Evolutionary conservation across 2,797 vertebrate genomes (phyloP).

Genomic region (Thamnophis elegans): DNA sequence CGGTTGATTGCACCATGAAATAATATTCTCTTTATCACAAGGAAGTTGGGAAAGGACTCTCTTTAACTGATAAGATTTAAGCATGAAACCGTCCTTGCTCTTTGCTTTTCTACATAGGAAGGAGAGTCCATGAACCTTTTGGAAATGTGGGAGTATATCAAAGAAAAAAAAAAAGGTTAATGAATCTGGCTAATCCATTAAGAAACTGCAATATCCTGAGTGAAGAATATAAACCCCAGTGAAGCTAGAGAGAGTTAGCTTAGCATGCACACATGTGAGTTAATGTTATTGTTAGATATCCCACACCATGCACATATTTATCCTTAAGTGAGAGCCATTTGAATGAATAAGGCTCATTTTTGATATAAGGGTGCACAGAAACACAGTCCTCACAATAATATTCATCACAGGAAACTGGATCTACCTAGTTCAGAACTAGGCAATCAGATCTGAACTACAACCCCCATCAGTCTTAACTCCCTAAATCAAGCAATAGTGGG

Average conservation of each 20-base stretch:
- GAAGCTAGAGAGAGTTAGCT: background rate
- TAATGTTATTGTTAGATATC: background rate
- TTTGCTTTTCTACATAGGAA: background rate
- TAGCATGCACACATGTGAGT: background rate
- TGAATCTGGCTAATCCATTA: constrained; percentile 8
- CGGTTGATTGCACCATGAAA: constrained; percentile 14
- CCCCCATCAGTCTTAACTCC: background rate
- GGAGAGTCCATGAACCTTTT: background rate
- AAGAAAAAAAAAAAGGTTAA: background rate
- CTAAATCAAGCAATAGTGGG: background rate
- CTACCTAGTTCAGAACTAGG: background rate
- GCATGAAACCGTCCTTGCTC: background rate
- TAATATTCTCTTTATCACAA: constrained; percentile 11
- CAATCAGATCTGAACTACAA: background rate
- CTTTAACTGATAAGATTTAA: constrained; percentile 3
- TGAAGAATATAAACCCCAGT: background rate
- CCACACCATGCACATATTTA: background rate
- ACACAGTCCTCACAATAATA: background rate
- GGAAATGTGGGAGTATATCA: background rate
- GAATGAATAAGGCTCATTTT: background rate
- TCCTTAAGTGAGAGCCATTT: background rate
- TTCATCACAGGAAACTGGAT: background rate
- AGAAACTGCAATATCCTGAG: background rate
- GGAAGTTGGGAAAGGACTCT: background rate
- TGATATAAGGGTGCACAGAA: background rate